phyloP scores from a whole-genome alignment of 2,888 invertebrate species.

The Neria commutata region DNA sequence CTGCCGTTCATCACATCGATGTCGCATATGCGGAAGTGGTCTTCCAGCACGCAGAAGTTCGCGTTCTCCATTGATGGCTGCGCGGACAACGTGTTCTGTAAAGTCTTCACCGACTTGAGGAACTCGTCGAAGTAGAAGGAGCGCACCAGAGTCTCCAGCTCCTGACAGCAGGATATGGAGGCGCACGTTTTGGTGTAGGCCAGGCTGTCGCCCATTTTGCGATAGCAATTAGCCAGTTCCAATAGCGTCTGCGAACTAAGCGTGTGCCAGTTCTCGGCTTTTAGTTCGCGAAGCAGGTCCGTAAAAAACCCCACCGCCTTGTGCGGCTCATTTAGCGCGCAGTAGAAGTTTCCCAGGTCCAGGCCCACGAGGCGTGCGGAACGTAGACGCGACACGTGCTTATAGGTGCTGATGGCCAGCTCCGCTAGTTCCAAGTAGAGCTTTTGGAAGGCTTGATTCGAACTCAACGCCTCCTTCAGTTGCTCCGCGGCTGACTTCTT shows the following conservation, averaged over 20 bases:
- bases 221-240: slow-evolving; percentile 84
- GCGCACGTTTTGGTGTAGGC: slow-evolving; percentile 80
- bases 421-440: slow-evolving; percentile 93
- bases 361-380: slow-evolving; percentile 88
- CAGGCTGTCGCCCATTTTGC: slow-evolving; percentile 74
- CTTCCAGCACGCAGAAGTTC: slow-evolving; percentile 59
- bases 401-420: slow-evolving; percentile 94
- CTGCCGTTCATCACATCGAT: slow-evolving; percentile 50
- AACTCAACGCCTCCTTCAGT: slow-evolving; percentile 88
- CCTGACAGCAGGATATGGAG: slow-evolving; percentile 77
- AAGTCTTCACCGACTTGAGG: slow-evolving; percentile 68
- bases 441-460: slow-evolving; percentile 85
- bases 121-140: slow-evolving; percentile 84
- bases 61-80: slow-evolving; percentile 55
- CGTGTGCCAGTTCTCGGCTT: slow-evolving; percentile 85
- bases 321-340: slow-evolving; percentile 81
- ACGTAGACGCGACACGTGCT: slow-evolving; percentile 82
- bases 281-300: slow-evolving; percentile 84
- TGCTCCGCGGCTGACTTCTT: slow-evolving; percentile 72
- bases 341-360: slow-evolving; percentile 89
- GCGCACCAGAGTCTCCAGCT: slow-evolving; percentile 76
- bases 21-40: slow-evolving; percentile 63
- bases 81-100: slow-evolving; percentile 50
- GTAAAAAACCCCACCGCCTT: slow-evolving; percentile 89
- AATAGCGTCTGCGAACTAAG: slow-evolving; percentile 83